Evolutionary conservation across 2,888 invertebrate species (phyloP), one percentile per base, ranked within the genome.

Genomic region (Deilephila porcellus): DNA sequence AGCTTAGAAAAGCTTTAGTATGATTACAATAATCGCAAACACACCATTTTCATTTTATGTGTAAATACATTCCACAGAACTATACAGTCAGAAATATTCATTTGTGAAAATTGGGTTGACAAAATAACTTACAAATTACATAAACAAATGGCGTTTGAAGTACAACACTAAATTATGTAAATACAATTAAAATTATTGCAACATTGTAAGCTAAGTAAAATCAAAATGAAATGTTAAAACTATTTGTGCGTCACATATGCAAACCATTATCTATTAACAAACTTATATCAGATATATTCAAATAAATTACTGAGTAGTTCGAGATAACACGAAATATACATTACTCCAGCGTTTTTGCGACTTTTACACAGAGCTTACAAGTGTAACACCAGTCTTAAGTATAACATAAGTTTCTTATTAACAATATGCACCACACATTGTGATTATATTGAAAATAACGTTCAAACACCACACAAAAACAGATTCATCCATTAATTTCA

Each of bases 191-290:
- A 67, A 67, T 67, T 52, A 67, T 67, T 52, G 45, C 45, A 67
- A 67, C 67, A 67, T 63, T 63, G 45, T 52, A 67, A 52, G 67
- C 67, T 52, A 67, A 67, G 37, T 63, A 67, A 67, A 45, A 67
- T 45, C 45, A 45, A n/a, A 25, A 67, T 52, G 45, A 67, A 52
- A 7, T 11, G 45, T 52, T 67, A 45, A 67, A 45, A 67, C 45
- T 67, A 67, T 67, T 67, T 67, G 67, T 67, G 67, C 67, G 67
- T 63, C 34, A 63, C 63, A 7, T 64, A 45, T 67, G 67, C 67
- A 67, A 67, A 52, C 20, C 20, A 25, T 25, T 67, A 45, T 60
- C 52, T 52, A 67, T 67, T 52, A 67, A 67, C 25, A 67, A 52
- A 52, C 64, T 45, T 64, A 64, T 34, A 63, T 45, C 64, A 64